Evolutionary conservation across 2,113 vertebrate genomes (phyloP), one percentile per base, ranked within the genome.

Genomic region (Odontesthes bonariensis): DNA sequence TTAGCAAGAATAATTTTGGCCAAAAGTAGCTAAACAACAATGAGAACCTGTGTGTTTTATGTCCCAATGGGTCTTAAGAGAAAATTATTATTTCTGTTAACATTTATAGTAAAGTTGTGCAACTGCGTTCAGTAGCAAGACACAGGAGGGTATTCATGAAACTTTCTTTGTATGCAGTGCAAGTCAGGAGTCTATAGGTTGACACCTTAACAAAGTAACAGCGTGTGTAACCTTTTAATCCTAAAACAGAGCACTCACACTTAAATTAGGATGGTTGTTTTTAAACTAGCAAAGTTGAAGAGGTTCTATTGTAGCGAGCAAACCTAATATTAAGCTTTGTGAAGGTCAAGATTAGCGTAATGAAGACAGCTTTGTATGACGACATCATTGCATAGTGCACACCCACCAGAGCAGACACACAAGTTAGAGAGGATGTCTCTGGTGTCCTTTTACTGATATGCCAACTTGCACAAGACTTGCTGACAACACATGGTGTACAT

Each of bases 211-310:
- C 58, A 46, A 74, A 58, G 46, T 57, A 75, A 63, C 64, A 1
- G 67, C 9, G 1, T 38, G 46, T 44, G 27, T 80, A 66, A 84
- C 64, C 77, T 66, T 72, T 78, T 91, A 89, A 89, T 91, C 88
- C 80, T 19, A 12, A 57, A 64, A 42, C 57, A 57, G 79, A 31
- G 4, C 64, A n/a, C 17, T 16, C 10, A 20, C 19, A 79, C 63
- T 84, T 75, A 64, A 83, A 69, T 83, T 86, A 86, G 83, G 40
- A 13, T 2, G 51, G n/a, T 20, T 56, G 76, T 58, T 81, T 84
- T 78, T 71, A 77, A 88, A 89, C 81, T 74, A 70, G 83, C 22
- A 52, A 58, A 35, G 40, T 23, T 61, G 27, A 64, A 64, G 38
- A 68, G 35, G 42, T 51, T 72, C 65, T 63, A 12, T 71, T 60